Evolutionary conservation across 2,888 invertebrate genomes (phyloP).

Genomic region (Xestia c-nigrum): DNA sequence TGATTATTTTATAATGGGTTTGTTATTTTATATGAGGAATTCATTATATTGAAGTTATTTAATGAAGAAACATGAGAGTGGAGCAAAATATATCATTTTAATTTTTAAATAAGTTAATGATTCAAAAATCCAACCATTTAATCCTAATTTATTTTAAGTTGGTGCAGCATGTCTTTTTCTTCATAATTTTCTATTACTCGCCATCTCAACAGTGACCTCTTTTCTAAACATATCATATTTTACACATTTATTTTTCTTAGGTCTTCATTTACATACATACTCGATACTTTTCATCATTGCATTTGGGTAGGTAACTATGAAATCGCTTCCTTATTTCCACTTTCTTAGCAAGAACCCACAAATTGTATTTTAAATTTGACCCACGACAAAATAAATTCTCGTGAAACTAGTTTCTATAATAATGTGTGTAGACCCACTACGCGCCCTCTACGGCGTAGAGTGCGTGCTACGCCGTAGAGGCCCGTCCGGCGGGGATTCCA

Average conservation of each 20-base stretch:
- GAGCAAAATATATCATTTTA: not conserved
- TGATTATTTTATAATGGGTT: conserved; percentile 27
- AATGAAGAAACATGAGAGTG: not conserved
- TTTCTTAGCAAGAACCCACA: not conserved
- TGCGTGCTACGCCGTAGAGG: conserved; percentile 50
- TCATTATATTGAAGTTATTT: not conserved
- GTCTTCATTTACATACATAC: not conserved
- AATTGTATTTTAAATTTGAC: not conserved
- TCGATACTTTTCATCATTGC: not conserved
- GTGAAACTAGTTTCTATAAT: conserved; percentile 19
- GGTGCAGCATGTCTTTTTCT: not conserved
- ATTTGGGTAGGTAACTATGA: not conserved
- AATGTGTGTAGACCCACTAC: conserved; percentile 40
- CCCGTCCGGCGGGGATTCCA: conserved; percentile 67
- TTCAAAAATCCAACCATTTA: not conserved
- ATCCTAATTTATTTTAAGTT: not conserved
- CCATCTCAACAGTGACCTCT: not conserved
- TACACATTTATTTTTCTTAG: not conserved
- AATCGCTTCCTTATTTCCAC: not conserved
- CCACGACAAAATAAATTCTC: not conserved
- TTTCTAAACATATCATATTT: not conserved
- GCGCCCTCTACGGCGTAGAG: conserved; percentile 60
- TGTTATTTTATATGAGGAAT: too few species aligned
- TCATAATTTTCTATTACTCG: not conserved
- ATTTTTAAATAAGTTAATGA: not conserved